Evolutionary conservation across 2,888 invertebrate genomes (phyloP).

Genomic region (Diarsia dahlii): DNA sequence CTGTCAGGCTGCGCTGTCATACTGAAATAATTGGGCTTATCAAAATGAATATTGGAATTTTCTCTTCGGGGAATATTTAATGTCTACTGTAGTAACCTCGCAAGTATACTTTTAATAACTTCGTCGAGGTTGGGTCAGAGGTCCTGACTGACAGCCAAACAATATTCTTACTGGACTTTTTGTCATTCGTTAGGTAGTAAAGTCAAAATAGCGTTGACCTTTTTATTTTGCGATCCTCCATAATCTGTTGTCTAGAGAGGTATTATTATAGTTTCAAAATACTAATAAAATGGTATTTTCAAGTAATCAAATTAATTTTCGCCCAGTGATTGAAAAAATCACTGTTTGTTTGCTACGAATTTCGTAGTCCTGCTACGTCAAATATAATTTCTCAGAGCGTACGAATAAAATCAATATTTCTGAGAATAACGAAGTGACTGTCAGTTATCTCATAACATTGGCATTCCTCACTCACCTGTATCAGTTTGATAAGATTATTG

Average conservation of each 20-base stretch:
- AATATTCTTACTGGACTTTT: not conserved
- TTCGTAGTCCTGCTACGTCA: slow-evolving; percentile 27
- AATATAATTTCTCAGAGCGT: slow-evolving; percentile 9
- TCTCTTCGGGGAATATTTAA: not conserved
- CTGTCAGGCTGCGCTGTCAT: slow-evolving; percentile 18
- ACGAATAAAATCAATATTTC: slow-evolving; percentile 15
- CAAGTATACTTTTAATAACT: not conserved
- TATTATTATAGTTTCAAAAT: slow-evolving; percentile 1
- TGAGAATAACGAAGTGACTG: slow-evolving; percentile 3
- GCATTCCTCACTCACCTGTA: slow-evolving; percentile 45
- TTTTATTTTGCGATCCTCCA: not conserved
- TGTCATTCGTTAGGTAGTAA: not conserved
- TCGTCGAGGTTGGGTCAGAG: not conserved
- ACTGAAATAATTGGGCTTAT: slow-evolving; percentile 26
- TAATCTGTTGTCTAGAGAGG: not conserved
- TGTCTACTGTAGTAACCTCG: not conserved
- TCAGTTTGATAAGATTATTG: slow-evolving; percentile 43
- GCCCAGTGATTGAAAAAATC: not conserved
- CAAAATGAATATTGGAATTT: slow-evolving; percentile 25
- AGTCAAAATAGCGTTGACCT: not conserved
- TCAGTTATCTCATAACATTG: slow-evolving; percentile 51
- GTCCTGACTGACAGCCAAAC: slow-evolving; percentile 8
- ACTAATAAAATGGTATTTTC: not conserved
- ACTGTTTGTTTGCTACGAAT: slow-evolving; percentile 14
- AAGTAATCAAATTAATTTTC: not conserved